A percentile compares a stretch with the other conserved stretches of the same genome.
Evolutionary conservation across 1,140 invertebrate species (phyloP).

Genomic region (Tetramorium simillimum): DNA sequence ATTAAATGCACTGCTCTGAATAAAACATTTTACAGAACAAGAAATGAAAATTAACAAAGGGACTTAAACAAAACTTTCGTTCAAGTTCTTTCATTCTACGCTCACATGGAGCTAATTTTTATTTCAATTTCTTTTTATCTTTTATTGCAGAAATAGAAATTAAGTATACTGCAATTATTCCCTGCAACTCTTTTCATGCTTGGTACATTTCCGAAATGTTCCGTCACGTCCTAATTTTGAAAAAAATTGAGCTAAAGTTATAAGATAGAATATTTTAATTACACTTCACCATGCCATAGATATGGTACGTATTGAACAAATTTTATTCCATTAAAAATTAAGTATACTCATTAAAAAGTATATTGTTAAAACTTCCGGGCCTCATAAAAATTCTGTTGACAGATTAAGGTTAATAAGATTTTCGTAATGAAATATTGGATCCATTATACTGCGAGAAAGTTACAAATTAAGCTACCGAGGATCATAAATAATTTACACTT

Average conservation of each 20-base stretch:
- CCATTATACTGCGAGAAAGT: neutral
- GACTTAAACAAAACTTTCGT: neutral
- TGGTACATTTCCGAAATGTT: too few relatives aligned
- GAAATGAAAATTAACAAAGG: neutral
- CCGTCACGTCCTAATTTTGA: too few relatives aligned
- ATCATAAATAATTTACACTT: neutral
- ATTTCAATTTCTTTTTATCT: neutral
- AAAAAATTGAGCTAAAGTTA: too few relatives aligned
- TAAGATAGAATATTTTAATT: too few relatives aligned
- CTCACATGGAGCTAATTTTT: neutral
- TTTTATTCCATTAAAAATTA: neutral
- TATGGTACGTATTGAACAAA: too few relatives aligned
- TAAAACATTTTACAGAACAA: conserved; percentile 19
- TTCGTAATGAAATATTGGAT: neutral
- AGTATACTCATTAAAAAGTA: neutral
- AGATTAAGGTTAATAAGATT: neutral
- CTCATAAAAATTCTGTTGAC: neutral
- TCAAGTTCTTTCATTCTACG: neutral
- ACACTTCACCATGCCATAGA: too few relatives aligned
- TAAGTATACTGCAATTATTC: neutral
- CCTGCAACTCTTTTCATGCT: too few relatives aligned
- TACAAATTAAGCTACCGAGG: neutral
- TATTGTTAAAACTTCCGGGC: neutral
- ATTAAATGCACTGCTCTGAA: conserved; percentile 12
- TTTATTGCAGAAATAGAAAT: neutral